Conservation (phyloP, 1,140 invertebrate genomes). For the Lepidostoma basale region DNA sequence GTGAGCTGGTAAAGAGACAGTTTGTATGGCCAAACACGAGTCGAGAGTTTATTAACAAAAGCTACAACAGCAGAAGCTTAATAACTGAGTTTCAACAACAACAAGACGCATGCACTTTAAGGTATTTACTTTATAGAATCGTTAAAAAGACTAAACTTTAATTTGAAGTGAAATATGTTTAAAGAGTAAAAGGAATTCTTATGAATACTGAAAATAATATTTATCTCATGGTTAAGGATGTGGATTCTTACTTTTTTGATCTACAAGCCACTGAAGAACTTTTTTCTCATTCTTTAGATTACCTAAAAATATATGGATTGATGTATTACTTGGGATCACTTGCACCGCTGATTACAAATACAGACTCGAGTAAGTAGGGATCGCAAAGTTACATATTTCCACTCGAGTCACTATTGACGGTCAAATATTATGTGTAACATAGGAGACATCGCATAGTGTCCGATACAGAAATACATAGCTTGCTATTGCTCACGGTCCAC, state of each 20-base stretch:
- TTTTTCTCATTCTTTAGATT: constrained; percentile 94
- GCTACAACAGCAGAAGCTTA: constrained; percentile 15
- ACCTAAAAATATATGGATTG: constrained; percentile 70
- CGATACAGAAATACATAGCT: no score
- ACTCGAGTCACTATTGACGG: no score
- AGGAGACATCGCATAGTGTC: no score
- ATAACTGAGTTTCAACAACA: constrained; percentile 10
- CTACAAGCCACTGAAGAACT: constrained; percentile 93
- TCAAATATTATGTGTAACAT: no score
- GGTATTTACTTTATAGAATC: no score
- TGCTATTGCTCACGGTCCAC: no score
- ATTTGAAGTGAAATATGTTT: neutral
- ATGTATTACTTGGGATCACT: constrained; percentile 6
- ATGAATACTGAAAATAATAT: constrained; percentile 1
- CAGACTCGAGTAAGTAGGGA: no score
- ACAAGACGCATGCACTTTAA: constrained; percentile 23
- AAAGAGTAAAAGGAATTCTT: neutral
- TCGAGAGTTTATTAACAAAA: neutral
- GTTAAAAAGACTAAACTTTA: neutral
- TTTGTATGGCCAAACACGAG: constrained; percentile 14
- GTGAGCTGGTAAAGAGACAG: constrained; percentile 38
- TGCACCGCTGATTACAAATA: no score
- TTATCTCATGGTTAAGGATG: constrained; percentile 55
- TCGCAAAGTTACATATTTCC: no score
- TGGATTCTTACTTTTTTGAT: constrained; percentile 89